These are phyloP conservation scores for Drymonia ruficornis DNA, from an alignment of 2,888 invertebrate species.

Conservation along the genomic window DNA sequence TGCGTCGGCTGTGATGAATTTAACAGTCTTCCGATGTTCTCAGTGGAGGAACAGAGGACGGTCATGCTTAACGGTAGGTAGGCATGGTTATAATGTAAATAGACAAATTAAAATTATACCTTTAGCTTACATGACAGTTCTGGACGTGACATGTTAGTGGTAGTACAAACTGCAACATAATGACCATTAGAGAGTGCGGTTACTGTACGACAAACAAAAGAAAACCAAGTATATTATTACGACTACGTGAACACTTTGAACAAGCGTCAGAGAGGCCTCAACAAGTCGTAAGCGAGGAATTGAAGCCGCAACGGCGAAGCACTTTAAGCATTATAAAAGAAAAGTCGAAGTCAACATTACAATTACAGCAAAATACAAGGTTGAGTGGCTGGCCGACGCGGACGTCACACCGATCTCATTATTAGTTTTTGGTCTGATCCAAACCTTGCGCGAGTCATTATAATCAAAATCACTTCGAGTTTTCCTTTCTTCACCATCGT, in stretches of 20 bases:
- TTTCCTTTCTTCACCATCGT: slow-evolving; percentile 71
- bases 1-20: slow-evolving; percentile 73
- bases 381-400: neutral
- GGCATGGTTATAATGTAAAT: slow-evolving; percentile 78
- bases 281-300: slow-evolving; percentile 79
- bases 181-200: slow-evolving; percentile 85
- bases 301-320: slow-evolving; percentile 81
- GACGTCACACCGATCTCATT: neutral
- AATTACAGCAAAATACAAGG: neutral
- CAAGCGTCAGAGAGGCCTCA: slow-evolving; percentile 81
- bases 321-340: slow-evolving; percentile 71
- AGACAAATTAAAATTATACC: slow-evolving; percentile 83
- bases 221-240: slow-evolving; percentile 81
- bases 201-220: slow-evolving; percentile 84
- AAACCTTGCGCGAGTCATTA: neutral
- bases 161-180: slow-evolving; percentile 85
- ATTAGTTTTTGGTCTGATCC: neutral
- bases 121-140: slow-evolving; percentile 85
- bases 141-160: slow-evolving; percentile 85
- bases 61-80: slow-evolving; percentile 75
- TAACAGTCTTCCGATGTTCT: slow-evolving; percentile 56
- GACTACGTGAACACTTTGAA: slow-evolving; percentile 81
- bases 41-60: slow-evolving; percentile 63
- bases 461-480: slow-evolving; percentile 60
- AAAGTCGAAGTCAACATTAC: slow-evolving; percentile 64